Evolutionary conservation across 2,888 invertebrate species (phyloP).

Genomic region (Neoscelio sp.): DNA sequence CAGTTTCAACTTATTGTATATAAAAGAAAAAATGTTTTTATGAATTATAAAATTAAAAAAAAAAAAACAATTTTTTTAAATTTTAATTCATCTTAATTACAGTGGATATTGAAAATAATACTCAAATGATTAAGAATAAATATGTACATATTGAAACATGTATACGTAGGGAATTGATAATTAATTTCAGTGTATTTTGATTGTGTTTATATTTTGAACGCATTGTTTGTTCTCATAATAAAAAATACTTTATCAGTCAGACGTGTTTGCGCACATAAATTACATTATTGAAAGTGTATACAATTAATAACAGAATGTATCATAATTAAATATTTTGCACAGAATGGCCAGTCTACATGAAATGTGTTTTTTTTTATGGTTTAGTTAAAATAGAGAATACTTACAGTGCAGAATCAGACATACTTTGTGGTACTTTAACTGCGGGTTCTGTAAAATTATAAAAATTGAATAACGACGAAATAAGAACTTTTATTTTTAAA

Average conservation of each 20-base stretch:
- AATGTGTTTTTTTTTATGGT: slow-evolving; percentile 15
- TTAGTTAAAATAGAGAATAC: slow-evolving; percentile 83
- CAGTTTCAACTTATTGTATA: too few relatives aligned
- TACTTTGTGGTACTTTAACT: slow-evolving; percentile 91
- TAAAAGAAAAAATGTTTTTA: too few relatives aligned
- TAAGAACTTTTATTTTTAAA: too few relatives aligned
- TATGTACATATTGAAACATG: neutral
- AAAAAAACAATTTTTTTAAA: too few relatives aligned
- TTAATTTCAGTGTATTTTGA: neutral
- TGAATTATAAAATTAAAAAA: too few relatives aligned
- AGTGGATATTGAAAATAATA: neutral
- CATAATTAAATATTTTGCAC: too few relatives aligned
- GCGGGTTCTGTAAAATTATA: slow-evolving; percentile 90
- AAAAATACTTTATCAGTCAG: slow-evolving; percentile 18
- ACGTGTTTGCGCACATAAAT: slow-evolving; percentile 19
- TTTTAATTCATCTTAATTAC: too few relatives aligned
- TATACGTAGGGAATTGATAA: slow-evolving; percentile 4
- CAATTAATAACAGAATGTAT: too few relatives aligned
- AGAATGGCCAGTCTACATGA: too few relatives aligned
- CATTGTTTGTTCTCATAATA: too few relatives aligned
- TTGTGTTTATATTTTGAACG: too few relatives aligned
- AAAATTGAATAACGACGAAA: slow-evolving; percentile 53
- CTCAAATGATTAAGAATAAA: slow-evolving; percentile 11
- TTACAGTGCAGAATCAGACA: slow-evolving; percentile 84
- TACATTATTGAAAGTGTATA: too few relatives aligned